Percentiles rank a stretch among this genome's conserved stretches.
Conservation (phyloP, 2,888 invertebrate genomes). For the Acanthopleura granulata region DNA sequence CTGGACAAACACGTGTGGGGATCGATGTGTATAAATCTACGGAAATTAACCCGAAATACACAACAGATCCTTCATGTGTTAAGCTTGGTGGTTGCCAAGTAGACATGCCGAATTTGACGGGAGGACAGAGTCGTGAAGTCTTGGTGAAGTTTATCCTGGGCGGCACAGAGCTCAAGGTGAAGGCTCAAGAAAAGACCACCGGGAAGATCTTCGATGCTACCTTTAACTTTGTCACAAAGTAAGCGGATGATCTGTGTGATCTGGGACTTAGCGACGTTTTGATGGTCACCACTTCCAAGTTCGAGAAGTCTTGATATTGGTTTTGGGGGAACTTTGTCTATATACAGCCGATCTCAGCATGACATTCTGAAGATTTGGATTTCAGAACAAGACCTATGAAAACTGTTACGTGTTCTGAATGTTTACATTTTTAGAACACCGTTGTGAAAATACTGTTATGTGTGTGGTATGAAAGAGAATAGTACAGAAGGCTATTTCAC, state of each 20-base stretch:
- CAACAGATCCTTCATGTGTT: slow-evolving; percentile 27
- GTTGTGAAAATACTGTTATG: too few relatives aligned
- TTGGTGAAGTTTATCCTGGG: slow-evolving; percentile 36
- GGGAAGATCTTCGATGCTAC: slow-evolving; percentile 22
- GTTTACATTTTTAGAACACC: too few relatives aligned
- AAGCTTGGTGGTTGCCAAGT: slow-evolving; percentile 31
- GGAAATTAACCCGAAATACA: slow-evolving; percentile 27
- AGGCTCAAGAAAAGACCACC: slow-evolving; percentile 26
- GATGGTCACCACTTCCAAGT: too few relatives aligned
- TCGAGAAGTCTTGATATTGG: too few relatives aligned
- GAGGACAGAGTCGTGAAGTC: slow-evolving; percentile 25
- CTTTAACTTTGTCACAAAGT: neutral
- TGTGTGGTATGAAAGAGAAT: slow-evolving; percentile 26
- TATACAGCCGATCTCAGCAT: too few relatives aligned
- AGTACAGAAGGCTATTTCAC: too few relatives aligned
- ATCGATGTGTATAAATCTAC: slow-evolving; percentile 27
- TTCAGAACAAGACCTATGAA: too few relatives aligned
- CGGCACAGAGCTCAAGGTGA: slow-evolving; percentile 36
- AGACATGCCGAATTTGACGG: slow-evolving; percentile 33
- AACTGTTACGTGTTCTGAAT: too few relatives aligned
- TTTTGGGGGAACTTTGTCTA: too few relatives aligned
- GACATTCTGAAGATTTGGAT: too few relatives aligned
- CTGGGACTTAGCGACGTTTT: too few relatives aligned
- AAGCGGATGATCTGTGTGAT: neutral
- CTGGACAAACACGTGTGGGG: slow-evolving; percentile 1